Percentiles rank a stretch among this genome's conserved stretches.
Conservation (phyloP, 2,797 vertebrate genomes). For the Cryptoblepharus egeriae region DNA sequence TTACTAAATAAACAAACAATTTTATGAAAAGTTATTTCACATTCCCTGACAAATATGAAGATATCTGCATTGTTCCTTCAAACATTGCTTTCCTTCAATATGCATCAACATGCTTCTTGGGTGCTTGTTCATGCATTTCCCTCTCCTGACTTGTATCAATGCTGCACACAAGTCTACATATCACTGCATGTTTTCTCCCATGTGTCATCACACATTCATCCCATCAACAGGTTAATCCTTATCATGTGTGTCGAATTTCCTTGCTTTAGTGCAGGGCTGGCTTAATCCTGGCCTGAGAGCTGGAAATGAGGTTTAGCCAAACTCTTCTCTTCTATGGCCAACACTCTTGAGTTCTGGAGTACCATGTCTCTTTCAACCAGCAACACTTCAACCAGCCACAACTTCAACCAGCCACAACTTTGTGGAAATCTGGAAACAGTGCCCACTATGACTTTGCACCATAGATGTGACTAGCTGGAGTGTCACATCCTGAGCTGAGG, state of each 20-base stretch:
- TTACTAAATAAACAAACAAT: not conserved
- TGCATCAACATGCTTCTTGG: no score
- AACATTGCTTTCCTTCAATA: not conserved
- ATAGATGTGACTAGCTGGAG: no score
- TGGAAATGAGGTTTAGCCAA: no score
- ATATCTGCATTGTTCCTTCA: not conserved
- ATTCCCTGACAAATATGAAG: not conserved
- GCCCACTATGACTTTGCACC: no score
- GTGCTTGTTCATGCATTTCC: not conserved
- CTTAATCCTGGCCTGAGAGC: no score
- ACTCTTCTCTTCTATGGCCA: no score
- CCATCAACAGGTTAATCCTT: not conserved
- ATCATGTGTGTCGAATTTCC: not conserved
- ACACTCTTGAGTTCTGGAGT: no score
- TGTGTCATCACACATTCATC: not conserved
- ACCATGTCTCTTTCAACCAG: no score
- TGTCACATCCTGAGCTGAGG: no score
- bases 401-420: no score
- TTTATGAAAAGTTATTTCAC: not conserved
- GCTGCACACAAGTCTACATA: not conserved
- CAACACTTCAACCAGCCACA: no score
- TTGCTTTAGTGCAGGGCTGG: not conserved
- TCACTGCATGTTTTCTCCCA: not conserved
- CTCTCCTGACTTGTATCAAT: not conserved
- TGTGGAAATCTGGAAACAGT: no score